Base-by-base conservation (phyloP, 1,140 invertebrate species). In the Steinernema feltiae region DNA sequence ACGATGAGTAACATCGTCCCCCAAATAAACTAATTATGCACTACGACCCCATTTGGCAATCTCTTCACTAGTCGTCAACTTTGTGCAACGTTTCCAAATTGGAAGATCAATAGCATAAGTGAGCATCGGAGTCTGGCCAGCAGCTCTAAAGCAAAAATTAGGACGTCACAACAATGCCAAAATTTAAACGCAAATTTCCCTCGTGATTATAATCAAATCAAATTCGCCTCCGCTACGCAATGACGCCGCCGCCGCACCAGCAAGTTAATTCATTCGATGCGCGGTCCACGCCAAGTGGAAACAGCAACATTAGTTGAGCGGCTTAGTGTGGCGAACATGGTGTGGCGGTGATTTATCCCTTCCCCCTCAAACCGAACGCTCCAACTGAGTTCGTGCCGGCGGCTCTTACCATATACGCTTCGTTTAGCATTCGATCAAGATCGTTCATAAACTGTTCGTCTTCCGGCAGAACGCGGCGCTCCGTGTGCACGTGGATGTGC, bases 181-280 rank as follows among this genome's bases (percentile, higher is more conserved):
- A 63, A 63, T 63, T 63, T 63, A 63, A 63, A 27, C 12, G 53
- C 53, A 63, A 15, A 63, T 63, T 63, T 63, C 53, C 15, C 53
- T 63, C 53, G 53, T 63, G 53, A 63, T 63, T 63, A 63, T 63
- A 63, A 63, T 63, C 53, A 63, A 63, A 63, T 63, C 53, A 63
- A 63, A 63, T 63, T 63, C 53, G 53, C 12, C 53, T 63, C 12
- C 12, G 53, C 53, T 63, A 63, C 24, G 15, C 15, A 21, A 63
- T 63, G 24, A 63, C 15, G 53, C 53, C 53, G 53, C 53, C 53
- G 53, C 53, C 18, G 35, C 7, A 63, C 24, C 24, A 63, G 53
- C 24, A 27, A 63, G 53, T 63, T 63, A 63, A 63, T 63, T 63
- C 53, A 63, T 63, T 63, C 53, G 53, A 3, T 7, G 53, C 53